Base-by-base conservation (phyloP, 1,140 invertebrate genomes). In the Ectropis grisescens region DNA sequence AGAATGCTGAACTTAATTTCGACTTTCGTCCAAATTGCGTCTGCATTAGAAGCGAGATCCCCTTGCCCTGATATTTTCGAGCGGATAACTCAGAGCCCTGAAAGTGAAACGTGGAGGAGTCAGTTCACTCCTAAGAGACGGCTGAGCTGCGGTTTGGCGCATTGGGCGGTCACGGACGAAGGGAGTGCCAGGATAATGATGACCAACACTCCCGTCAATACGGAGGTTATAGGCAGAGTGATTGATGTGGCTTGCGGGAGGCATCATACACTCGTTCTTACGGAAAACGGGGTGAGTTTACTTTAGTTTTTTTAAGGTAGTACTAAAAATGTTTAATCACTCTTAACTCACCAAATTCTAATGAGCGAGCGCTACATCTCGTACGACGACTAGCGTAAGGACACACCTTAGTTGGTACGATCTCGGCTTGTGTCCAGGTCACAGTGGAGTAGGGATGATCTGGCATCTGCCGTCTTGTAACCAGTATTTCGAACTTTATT, bases 201-300 rank as follows among this genome's bases (percentile, higher is more conserved):
- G 30, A 55, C 68, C 0, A 37, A 57, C 12, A 70, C 58, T 0
- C 44, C 61, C 0, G 36, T 80, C 0, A 58, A 76, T 13, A 67
- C 71, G 0, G 62, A 72, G 23, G 3, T 80, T 0, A 71, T 70
- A 1, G 75, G 75, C 0, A 56, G 62, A 22, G 71, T 80, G 3
- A 29, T 69, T 0, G 67, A 69, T 31, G 57, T 80, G 8, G 69
- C 75, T 0, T 80, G 75, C 19, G 75, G 75, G 2, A 58, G 75
- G 43, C 75, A 80, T 42, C 75, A 80, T 16, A 80, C 75, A 0
- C 38, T 80, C 1, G 26, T 80, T 8, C 34, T 80, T 28, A 76
- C 75, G 0, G 75, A 80, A 29, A 80, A 80, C 49, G 75, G 75
- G 47, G 75, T 80, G 40, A 48, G 56, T 64, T 13, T 7, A 13